Base-by-base conservation (phyloP, 2,797 vertebrate species). In the Enteromius fasciolatus region DNA sequence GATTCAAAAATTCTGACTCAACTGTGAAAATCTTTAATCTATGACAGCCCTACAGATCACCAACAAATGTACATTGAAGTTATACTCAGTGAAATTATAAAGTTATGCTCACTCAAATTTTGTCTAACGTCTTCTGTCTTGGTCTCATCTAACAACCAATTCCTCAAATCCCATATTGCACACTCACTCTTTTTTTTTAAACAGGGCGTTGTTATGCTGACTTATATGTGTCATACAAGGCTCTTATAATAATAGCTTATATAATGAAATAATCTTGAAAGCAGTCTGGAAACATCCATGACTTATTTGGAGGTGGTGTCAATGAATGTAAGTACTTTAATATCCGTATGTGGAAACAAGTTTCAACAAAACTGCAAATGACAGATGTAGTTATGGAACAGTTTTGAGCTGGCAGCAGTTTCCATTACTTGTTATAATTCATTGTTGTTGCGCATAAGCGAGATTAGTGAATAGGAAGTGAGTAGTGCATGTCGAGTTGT, bases 401-500 rank as follows among this genome's bases (percentile, higher is more conserved):
- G 10, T 69, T 79, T 66, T 36, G 28, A 54, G 46, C 50, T 50
- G 33, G 46, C 33, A 44, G 69, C 59, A 74, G 28, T 75, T 82
- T 41, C 46, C 31, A 82, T 63, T 31, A 23, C 25, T 57, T 57
- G 14, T 36, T 73, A 5, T 11, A 12, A 64, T 81, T 54, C 17
- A 31, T 3, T 67, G 31, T 59, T 68, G 28, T 25, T 76, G 52
- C 10, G 36, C 25, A 63, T 5, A 52, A 46, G 48, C 8, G 33
- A 61, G n/a, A 33, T 46, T 48, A 50, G 36, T 33, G 52, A 84
- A 80, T 17, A 76, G 73, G 57, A 81, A 81, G 78, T 76, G 64
- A 80, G 17, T 25, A 46, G 69, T 48, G 75, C 36, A 70, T 20
- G 15, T 73, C 20, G 14, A 68, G 36, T 59, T 81, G 72, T 81